phyloP scores from a whole-genome alignment of 1,140 invertebrate genomes.

The Megalonaias nervosa region DNA sequence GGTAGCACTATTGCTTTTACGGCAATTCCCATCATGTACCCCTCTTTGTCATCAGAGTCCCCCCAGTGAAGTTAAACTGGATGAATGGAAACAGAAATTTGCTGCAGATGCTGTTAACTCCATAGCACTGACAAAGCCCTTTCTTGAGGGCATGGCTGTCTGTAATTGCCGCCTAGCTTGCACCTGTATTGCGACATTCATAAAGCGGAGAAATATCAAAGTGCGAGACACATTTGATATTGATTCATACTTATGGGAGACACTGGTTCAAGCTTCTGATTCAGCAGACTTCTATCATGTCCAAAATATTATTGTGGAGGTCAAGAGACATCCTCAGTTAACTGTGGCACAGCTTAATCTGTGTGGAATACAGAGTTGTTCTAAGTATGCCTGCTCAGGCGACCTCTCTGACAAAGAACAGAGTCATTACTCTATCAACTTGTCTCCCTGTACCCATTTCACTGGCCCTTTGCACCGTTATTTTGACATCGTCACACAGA shows the following conservation, averaged over 20 bases:
- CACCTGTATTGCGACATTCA: conserved; percentile 58
- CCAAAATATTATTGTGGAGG: conserved; percentile 45
- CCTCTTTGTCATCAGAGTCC: conserved; percentile 54
- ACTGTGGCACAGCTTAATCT: conserved; percentile 48
- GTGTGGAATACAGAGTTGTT: conserved; percentile 34
- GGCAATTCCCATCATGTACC: conserved; percentile 43
- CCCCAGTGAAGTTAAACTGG: conserved; percentile 42
- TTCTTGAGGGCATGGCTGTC: conserved; percentile 37
- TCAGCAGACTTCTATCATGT: conserved; percentile 39
- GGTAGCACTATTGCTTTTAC: conserved; percentile 53
- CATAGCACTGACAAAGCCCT: conserved; percentile 58
- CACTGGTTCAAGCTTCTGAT: conserved; percentile 42
- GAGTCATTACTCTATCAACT: conserved; percentile 87
- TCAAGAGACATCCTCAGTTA: conserved; percentile 55
- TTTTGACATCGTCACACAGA: conserved; percentile 92
- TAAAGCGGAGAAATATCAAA: conserved; percentile 46
- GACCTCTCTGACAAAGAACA: conserved; percentile 15
- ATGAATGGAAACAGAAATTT: conserved; percentile 53
- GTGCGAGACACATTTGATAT: conserved; percentile 46
- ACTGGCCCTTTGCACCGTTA: conserved; percentile 94
- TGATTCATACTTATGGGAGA: conserved; percentile 44
- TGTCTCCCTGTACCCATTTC: conserved; percentile 92
- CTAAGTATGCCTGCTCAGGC: conserved; percentile 45
- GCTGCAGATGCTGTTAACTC: conserved; percentile 59
- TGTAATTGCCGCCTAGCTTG: conserved; percentile 58